Evolutionary conservation across 2,888 invertebrate genomes (phyloP).

Genomic region (Caenorhabditis sp.): DNA sequence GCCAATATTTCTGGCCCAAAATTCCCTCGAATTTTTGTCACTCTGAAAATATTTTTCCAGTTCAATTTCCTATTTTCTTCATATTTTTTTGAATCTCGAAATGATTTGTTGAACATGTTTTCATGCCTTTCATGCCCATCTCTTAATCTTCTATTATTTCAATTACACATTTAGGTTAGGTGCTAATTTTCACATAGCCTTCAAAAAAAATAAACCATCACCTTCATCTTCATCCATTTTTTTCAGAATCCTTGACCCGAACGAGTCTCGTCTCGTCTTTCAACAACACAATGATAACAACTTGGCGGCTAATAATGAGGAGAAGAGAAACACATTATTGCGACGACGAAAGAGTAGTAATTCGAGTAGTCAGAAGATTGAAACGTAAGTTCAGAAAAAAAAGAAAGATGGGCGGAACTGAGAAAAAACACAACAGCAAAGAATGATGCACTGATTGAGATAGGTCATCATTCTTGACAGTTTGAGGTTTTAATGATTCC

Average conservation of each 20-base stretch:
- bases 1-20: too few species aligned
- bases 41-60: too few species aligned
- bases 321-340: slow-evolving; percentile 27
- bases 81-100: too few species aligned
- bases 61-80: too few species aligned
- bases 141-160: background rate
- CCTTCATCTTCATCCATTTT: background rate
- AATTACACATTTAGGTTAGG: background rate
- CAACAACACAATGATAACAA: slow-evolving; percentile 30
- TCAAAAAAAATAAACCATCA: background rate
- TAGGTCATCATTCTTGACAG: background rate
- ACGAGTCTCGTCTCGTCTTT: slow-evolving; percentile 31
- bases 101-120: too few species aligned
- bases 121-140: background rate
- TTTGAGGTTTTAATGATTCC: background rate
- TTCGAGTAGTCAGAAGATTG: background rate
- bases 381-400: background rate
- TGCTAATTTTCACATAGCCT: slow-evolving; percentile 1
- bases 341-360: slow-evolving; percentile 11
- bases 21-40: too few species aligned
- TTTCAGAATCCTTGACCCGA: slow-evolving; percentile 31
- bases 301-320: slow-evolving; percentile 7
- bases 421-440: too few species aligned
- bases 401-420: background rate
- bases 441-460: background rate